Evolutionary conservation across 53 echinoderm and acorn worm species (phyloP).

Genomic region (Crossaster papposus): DNA sequence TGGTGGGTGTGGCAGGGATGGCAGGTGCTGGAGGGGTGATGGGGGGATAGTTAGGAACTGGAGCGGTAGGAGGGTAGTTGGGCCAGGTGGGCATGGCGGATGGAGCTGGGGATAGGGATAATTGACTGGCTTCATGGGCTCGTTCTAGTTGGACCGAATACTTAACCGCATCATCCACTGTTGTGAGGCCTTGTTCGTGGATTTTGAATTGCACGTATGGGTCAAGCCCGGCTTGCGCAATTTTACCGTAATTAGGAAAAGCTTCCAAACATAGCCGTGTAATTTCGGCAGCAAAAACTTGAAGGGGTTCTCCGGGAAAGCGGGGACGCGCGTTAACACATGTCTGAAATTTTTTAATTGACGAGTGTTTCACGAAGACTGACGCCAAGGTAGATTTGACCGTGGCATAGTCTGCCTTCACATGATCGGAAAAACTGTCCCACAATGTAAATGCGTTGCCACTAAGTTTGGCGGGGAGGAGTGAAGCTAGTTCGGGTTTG

Average conservation of each 20-base stretch:
- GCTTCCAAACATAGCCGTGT: constrained; percentile 27
- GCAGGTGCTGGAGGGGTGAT: too few relatives aligned
- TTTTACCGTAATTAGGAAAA: constrained; percentile 55
- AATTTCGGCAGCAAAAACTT: constrained; percentile 69
- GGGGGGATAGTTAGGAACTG: background rate
- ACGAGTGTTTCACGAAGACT: constrained; percentile 39
- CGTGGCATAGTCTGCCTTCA: constrained; percentile 47
- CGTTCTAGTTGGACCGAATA: constrained; percentile 58
- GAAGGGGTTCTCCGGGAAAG: constrained; percentile 53
- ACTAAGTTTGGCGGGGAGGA: constrained; percentile 44
- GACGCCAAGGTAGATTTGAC: constrained; percentile 22
- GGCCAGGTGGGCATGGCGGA: background rate
- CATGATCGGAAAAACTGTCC: constrained; percentile 49
- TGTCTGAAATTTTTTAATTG: constrained; percentile 49
- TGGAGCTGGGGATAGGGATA: background rate
- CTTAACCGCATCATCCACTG: constrained; percentile 31
- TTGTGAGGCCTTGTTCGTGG: constrained; percentile 63
- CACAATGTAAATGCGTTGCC: constrained; percentile 59
- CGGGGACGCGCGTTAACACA: too few relatives aligned
- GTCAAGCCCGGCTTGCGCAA: constrained; percentile 52
- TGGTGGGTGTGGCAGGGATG: too few relatives aligned
- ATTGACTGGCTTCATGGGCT: constrained; percentile 46
- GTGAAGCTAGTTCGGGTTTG: constrained; percentile 4
- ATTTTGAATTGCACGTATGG: constrained; percentile 59
- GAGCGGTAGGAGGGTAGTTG: background rate